Evolutionary conservation across 1,140 invertebrate genomes (phyloP).

Genomic region (Atta cephalotes): DNA sequence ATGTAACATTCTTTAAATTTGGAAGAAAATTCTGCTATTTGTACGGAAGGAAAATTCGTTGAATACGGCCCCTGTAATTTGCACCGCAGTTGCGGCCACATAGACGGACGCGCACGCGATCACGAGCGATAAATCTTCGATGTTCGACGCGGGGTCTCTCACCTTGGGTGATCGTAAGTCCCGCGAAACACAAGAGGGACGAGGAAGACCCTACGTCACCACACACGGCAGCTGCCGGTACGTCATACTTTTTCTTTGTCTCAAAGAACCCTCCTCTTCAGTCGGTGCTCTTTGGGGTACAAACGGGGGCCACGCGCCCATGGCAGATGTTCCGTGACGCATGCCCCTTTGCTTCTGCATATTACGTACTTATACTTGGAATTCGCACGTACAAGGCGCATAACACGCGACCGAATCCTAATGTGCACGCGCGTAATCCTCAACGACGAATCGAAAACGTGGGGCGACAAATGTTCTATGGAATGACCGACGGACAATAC

Average conservation of each 20-base stretch:
- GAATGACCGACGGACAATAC: constrained; percentile 48
- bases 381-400: constrained; percentile 64
- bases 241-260: constrained; percentile 86
- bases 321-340: constrained; percentile 86
- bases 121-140: constrained; percentile 77
- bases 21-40: background rate
- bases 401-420: constrained; percentile 69
- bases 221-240: constrained; percentile 83
- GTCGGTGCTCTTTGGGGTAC: constrained; percentile 76
- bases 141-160: constrained; percentile 68
- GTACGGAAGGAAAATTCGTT: background rate
- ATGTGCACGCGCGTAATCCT: constrained; percentile 71
- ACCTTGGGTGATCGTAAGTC: constrained; percentile 75
- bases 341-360: constrained; percentile 76
- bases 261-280: constrained; percentile 83
- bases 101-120: constrained; percentile 62
- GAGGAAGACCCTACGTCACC: constrained; percentile 82
- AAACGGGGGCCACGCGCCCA: constrained; percentile 80
- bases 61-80: constrained; percentile 46
- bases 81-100: constrained; percentile 32
- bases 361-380: constrained; percentile 80
- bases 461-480: constrained; percentile 37
- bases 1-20: background rate
- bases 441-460: constrained; percentile 53
- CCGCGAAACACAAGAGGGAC: constrained; percentile 63